Evolutionary conservation across 1,140 invertebrate species (phyloP), one percentile per base, ranked within the genome.

Genomic region (Bicyclus anynana): DNA sequence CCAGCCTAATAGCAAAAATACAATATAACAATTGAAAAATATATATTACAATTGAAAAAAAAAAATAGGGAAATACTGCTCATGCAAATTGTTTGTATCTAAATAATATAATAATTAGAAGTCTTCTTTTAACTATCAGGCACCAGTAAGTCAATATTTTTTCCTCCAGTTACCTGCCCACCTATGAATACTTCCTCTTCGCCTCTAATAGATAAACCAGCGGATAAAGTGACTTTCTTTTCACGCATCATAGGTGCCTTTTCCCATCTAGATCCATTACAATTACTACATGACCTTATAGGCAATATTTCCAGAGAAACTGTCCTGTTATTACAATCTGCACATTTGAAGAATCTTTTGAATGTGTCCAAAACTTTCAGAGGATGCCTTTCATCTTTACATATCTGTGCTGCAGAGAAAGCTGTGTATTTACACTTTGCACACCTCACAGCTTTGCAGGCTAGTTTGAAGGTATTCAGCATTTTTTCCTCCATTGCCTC

Each of bases 401-500:
- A 99, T 4, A 91, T 83, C 51, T 98, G 95, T 5, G 94, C 92
- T 4, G 94, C 93, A 2, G 95, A 95, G 71, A 97, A 95, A 26
- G 94, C 94, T 0, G 93, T 95, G 73, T 99, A 99, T 74, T 96
- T 96, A 77, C 97, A 99, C 81, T 94, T 90, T n/a, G 92, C 76
- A 86, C 97, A 99, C 49, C 91, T 92, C 1, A 97, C 94, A n/a
- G 97, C 96, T 85, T 96, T 97, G 68, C 95, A 96, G 0, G 90
- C 84, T 14, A 98, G 85, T 86, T 97, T 95, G 72, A 91, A 96
- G 5, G 96, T 97, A 29, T 90, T 92, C 14, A 94, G 77, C 95
- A 98, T 97, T 87, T 98, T 98, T 53, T 97, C 94, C 80, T 98
- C 97, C 91, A 98, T 93, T 64, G 91, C 91, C 85, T 99, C 97